Conservation (phyloP, 2,113 vertebrate genomes). For the Geococcyx californianus region DNA sequence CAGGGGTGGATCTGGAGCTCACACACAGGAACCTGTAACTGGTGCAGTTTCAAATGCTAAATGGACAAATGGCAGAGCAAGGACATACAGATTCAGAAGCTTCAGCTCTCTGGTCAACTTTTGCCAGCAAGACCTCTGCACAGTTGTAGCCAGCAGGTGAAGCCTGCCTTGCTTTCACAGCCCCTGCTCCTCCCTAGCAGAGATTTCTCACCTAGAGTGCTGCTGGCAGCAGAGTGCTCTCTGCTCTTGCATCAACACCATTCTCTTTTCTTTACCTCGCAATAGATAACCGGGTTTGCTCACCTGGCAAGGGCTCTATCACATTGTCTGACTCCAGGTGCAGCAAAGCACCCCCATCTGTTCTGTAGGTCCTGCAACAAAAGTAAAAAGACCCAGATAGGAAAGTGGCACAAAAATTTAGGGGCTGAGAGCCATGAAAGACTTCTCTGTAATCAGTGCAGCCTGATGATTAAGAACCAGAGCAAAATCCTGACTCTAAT, state of each 20-base stretch:
- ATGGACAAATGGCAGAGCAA: rapidly evolving
- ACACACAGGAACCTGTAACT: rapidly evolving
- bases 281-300: not conserved
- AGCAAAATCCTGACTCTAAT: not conserved
- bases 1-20: not conserved
- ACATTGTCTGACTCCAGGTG: not conserved
- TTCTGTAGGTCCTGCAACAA: not conserved
- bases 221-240: not conserved
- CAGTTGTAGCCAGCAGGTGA: not conserved
- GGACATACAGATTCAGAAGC: not conserved
- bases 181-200: not conserved
- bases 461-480: not conserved
- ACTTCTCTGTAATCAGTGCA: not conserved
- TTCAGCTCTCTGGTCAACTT: not conserved
- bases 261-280: not conserved
- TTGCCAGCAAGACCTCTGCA: not conserved
- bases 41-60: not conserved
- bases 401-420: not conserved
- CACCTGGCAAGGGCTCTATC: not conserved
- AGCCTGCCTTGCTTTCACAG: not conserved
- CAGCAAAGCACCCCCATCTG: not conserved
- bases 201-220: not conserved
- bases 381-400: not conserved
- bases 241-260: not conserved
- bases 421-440: not conserved